Base-by-base conservation (phyloP, 2,888 invertebrate species). In the Griposia aprilina region DNA sequence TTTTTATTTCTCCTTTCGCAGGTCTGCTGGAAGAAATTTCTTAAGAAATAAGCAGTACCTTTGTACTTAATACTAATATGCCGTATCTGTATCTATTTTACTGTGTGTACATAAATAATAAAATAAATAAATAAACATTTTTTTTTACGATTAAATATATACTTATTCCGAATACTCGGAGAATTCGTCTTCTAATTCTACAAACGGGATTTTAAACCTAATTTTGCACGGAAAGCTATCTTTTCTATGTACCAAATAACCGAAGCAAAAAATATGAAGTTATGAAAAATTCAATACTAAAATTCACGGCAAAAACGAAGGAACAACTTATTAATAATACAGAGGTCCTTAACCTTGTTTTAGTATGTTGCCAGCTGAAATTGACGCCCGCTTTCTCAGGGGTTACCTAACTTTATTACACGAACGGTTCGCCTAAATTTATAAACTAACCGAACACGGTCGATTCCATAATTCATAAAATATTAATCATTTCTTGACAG, bases 401-500 rank as follows among this genome's bases (percentile, higher is more conserved):
- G 55, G 57, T 45, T 30, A 52, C 23, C 74, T 63, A 72, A 82
- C 72, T 69, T 78, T 69, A 78, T 85, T 69, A 85, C 72, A 68
- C 68, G 65, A 65, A 63, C 60, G 57, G 78, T 62, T 57, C 63
- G 74, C 74, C 76, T 82, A 82, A 6, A 41, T 79, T 86, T 75
- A 86, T 82, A 71, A 86, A 84, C 83, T 83, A 79, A 76, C 73
- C 23, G 60, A 55, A 82, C 60, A 45, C 13, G 23, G 67, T 73
- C 48, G 20, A 48, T 36, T 8, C n/a, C 30, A n/a, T 60, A 23
- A 66, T 45, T 26, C 36, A 30, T 48, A 60, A 76, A 77, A 41
- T 52, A 66, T 65, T 52, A n/a, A 45, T 57, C 10, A n/a, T 67
- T 60, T 77, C 23, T 23, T 59, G 7, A 11, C 48, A 57, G 65